Evolutionary conservation across 2,113 vertebrate genomes (phyloP).

Genomic region (Nipponia nippon): DNA sequence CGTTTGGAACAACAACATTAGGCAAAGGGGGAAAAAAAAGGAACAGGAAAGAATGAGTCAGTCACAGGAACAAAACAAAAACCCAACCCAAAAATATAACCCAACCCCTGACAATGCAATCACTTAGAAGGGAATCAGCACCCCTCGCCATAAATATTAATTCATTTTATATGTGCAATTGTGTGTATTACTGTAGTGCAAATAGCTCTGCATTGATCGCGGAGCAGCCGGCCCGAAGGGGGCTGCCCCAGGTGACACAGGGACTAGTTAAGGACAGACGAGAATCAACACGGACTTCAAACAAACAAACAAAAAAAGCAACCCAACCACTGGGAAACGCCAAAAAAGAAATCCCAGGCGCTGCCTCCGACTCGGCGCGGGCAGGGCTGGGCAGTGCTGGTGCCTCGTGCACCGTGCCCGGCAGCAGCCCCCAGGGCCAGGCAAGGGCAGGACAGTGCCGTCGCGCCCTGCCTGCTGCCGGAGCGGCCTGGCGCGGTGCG

Average conservation of each 20-base stretch:
- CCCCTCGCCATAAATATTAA: slow-evolving; percentile 12
- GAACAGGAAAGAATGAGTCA: slow-evolving; percentile 20
- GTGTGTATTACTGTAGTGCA: slow-evolving; percentile 59
- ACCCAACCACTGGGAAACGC: background rate
- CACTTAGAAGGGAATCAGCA: background rate
- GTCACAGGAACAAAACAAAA: slow-evolving; percentile 22
- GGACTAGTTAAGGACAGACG: slow-evolving; percentile 42
- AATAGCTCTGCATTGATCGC: slow-evolving; percentile 42
- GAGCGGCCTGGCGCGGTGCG: background rate
- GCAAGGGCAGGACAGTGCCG: background rate
- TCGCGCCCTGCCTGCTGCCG: background rate
- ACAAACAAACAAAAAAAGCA: background rate
- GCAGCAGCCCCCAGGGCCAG: background rate
- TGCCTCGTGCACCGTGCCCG: accelerated
- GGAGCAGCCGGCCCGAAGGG: background rate
- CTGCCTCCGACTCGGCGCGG: background rate
- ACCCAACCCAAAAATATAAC: slow-evolving; percentile 1
- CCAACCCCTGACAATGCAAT: slow-evolving; percentile 24
- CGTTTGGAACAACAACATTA: background rate
- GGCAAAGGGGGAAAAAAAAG: background rate
- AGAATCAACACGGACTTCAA: background rate
- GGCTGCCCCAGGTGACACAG: slow-evolving; percentile 17
- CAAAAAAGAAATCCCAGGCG: background rate
- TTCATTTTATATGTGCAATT: slow-evolving; percentile 51
- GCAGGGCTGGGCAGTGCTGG: background rate